phyloP scores from a whole-genome alignment of 2,113 vertebrate species.

The Nansenia antarctica region DNA sequence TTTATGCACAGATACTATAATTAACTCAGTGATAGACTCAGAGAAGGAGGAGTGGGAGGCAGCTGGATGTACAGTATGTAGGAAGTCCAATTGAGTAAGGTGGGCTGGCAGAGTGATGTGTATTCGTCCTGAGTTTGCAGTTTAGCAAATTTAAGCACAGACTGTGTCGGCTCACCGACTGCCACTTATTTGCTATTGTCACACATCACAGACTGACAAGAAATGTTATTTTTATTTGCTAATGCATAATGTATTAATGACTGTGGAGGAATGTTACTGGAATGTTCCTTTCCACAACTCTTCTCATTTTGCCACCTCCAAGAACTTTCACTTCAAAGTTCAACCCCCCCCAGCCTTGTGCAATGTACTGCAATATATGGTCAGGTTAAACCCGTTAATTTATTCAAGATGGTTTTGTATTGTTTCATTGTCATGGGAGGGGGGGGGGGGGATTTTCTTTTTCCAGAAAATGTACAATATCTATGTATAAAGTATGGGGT shows the following conservation, averaged over 20 bases:
- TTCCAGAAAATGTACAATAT: constrained; percentile 34
- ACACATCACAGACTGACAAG: not conserved
- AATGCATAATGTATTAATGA: not conserved
- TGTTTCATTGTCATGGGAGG: constrained; percentile 19
- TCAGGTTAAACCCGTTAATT: constrained; percentile 17
- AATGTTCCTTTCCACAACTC: no score
- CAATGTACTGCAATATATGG: constrained; percentile 42
- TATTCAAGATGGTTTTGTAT: constrained; percentile 12
- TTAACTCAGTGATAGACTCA: no score
- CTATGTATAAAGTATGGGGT: constrained; percentile 30
- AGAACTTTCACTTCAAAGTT: not conserved
- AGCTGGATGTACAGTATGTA: not conserved
- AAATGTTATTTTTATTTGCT: not conserved
- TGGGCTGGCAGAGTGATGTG: not conserved
- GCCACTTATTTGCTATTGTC: no score
- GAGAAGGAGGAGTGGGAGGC: no score
- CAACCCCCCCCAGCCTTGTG: constrained; percentile 12
- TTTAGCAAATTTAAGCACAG: no score
- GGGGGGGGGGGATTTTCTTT: constrained; percentile 29
- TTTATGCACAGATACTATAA: not conserved
- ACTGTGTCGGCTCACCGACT: no score
- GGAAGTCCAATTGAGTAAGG: no score
- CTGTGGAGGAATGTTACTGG: no score
- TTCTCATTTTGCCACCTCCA: not conserved
- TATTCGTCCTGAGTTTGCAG: no score